A percentile compares a stretch with the other conserved stretches of the same genome.
phyloP scores from a whole-genome alignment of 2,113 vertebrate genomes.

The Gymnogyps californianus region DNA sequence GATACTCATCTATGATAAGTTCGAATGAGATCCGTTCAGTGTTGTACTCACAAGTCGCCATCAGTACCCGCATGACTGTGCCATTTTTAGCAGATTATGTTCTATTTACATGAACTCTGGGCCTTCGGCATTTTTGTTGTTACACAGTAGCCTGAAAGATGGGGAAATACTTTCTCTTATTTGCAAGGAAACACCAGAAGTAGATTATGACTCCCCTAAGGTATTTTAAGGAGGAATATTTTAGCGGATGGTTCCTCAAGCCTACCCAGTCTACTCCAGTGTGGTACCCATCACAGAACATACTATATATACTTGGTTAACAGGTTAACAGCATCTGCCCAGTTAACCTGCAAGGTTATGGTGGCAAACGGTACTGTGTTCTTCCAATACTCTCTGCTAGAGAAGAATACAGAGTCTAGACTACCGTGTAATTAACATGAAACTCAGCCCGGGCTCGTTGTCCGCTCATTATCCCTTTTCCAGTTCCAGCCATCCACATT shows the following conservation, averaged over 20 bases:
- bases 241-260: neutral
- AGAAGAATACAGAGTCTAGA: neutral
- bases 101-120: neutral
- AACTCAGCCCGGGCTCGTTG: neutral
- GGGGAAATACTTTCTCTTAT: neutral
- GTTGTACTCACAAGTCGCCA: neutral
- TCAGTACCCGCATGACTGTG: neutral
- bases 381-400: neutral
- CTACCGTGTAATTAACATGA: neutral
- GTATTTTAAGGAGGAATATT: neutral
- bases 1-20: neutral
- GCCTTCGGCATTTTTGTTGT: neutral
- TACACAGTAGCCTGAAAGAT: neutral
- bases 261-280: neutral
- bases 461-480: neutral
- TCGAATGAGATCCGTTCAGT: neutral
- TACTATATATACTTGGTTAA: neutral
- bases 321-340: neutral
- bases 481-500: neutral
- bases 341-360: neutral
- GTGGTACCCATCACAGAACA: neutral
- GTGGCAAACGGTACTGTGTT: neutral
- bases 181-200: neutral
- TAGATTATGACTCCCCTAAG: rapidly evolving
- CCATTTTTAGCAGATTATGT: neutral